Base-by-base conservation (phyloP, 2,797 vertebrate genomes). In the Scleropages formosus region DNA sequence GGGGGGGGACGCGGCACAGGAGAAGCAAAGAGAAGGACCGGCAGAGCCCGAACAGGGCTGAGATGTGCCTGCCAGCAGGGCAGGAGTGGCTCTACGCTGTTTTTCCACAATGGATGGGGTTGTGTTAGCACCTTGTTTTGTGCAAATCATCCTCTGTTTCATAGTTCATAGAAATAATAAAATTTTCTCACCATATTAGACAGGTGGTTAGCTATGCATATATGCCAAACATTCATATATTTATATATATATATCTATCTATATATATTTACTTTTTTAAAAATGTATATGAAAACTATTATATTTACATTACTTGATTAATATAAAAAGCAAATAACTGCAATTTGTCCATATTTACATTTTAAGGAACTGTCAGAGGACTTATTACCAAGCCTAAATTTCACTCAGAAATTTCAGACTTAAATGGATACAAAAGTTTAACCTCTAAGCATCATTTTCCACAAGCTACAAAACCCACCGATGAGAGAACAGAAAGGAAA, bases 221-320 rank as follows among this genome's bases (percentile, higher is more conserved):
- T 92, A 92, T 93, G 91, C 91, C 92, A 94, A 93, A 93, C 92
- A 93, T 93, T 92, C 92, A 93, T 92, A 93, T 92, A 92, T 87
- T 86, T 87, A 92, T 92, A 87, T 93, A 90, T 92, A 90, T 74
- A 26, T 74, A 93, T 92, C 93, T 92, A 92, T 87, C 81, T 87
- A 90, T 92, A 87, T 92, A 90, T 93, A 91, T 92, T 91, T 85
- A 89, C 91, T 88, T 87, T 91, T 90, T 91, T 89, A 92, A 92
- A 94, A 93, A 94, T 90, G 82, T 92, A 92, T 93, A 94, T 87
- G 90, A 94, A 93, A 94, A 92, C 91, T 92, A 92, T 92, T 76
- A 79, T 94, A 93, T 93, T 84, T 94, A 93, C 92, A 92, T 90
- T 90, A 89, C 91, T 91, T 88, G 87, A 90, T 88, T 88, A 79